These are phyloP conservation scores for Drosophila longiperda DNA, from an alignment of 2,888 invertebrate genomes.

Conservation along the genomic window DNA sequence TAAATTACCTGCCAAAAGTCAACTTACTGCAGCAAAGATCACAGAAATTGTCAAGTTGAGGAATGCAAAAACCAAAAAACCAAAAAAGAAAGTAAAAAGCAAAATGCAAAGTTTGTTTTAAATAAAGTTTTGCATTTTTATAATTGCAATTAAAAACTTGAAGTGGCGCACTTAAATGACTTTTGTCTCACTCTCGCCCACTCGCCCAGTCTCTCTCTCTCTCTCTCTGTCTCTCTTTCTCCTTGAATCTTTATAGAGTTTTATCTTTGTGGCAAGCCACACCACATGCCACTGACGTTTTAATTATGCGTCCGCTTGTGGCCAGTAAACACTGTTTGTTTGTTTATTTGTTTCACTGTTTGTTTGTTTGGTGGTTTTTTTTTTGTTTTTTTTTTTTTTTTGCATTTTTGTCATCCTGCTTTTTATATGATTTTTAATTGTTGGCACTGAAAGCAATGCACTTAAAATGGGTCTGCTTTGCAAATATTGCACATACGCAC, in stretches of 20 bases:
- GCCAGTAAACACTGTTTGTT: conserved; percentile 32
- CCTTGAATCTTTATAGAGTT: conserved; percentile 27
- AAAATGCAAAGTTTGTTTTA: conserved; percentile 47
- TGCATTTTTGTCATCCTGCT: neutral
- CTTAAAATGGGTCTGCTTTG: conserved; percentile 45
- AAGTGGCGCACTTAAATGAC: conserved; percentile 67
- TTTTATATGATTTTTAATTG: conserved; percentile 35
- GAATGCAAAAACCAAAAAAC: neutral
- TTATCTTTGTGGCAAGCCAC: conserved; percentile 64
- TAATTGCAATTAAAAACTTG: conserved; percentile 74
- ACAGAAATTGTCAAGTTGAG: conserved; percentile 12
- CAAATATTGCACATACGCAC: conserved; percentile 66
- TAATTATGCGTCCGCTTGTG: conserved; percentile 74
- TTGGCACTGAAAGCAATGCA: conserved; percentile 72
- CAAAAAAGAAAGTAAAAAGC: neutral
- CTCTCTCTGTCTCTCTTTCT: neutral
- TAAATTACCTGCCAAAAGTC: conserved; percentile 21
- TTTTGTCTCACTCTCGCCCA: conserved; percentile 31
- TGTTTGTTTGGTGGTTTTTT: neutral
- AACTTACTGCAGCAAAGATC: conserved; percentile 9
- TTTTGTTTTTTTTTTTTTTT: neutral
- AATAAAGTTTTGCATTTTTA: conserved; percentile 62
- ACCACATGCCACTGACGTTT: conserved; percentile 75
- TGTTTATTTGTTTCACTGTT: conserved; percentile 5
- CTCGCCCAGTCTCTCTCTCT: neutral